Evolutionary conservation across 2,888 invertebrate genomes (phyloP), one percentile per base, ranked within the genome.

Genomic region (Carterocephalus palaemon): DNA sequence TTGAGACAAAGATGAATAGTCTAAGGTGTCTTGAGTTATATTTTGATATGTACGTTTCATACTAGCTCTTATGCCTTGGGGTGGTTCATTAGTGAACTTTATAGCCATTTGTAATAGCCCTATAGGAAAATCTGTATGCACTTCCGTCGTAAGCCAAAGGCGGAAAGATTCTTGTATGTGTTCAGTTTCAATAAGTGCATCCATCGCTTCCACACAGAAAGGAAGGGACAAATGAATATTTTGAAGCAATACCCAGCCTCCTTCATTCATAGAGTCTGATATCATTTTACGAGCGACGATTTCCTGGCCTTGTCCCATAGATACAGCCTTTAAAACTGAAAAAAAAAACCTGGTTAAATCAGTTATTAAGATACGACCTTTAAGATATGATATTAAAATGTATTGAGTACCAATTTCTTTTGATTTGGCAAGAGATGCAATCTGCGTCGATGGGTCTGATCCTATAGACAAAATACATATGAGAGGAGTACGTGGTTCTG

Each of bases 261-360:
- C 98, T 52, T 80, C 83, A 19, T 79, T 83, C 93, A 95, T 94
- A 0, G 93, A 92, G 53, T 94, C 92, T 26, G 90, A 89, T 60
- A 96, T 92, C 87, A 96, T 90, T 65, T 92, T 91, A 15, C 96
- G 89, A 0, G 96, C 96, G 49, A 94, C 95, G 48, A 88, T 88
- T 63, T 93, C 98, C 85, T 98, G 98, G 0, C 98, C 98, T 89
- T 98, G 98, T 2, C 98, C 98, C 98, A 98, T 98, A 3, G 98
- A 98, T 3, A 98, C 96, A 0, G 95, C 92, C 68, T 93, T 92
- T 7, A 95, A 70, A 46, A 88, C 94, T 95, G 64, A 68, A 51
- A 47, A 48, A 54, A 50, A 42, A 17, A 12, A 26, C 9, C n/a
- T n/a, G n/a, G n/a, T n/a, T n/a, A n/a, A 16, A 7, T 32, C 2